These are phyloP conservation scores for Alethe diademata DNA, from an alignment of 2,113 vertebrate genomes.

Conservation along the genomic window DNA sequence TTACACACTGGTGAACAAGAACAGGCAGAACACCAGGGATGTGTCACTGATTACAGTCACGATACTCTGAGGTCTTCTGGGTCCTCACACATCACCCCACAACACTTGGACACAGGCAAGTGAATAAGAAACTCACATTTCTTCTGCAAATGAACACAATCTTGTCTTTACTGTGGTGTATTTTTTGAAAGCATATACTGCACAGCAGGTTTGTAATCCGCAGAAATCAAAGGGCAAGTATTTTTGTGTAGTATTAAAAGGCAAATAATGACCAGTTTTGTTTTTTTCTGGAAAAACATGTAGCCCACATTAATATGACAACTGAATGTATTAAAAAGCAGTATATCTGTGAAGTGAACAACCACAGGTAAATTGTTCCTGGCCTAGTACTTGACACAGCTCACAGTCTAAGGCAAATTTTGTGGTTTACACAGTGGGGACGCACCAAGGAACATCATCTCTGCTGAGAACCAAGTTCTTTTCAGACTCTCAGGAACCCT, in stretches of 20 bases:
- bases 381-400: not conserved
- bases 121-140: not conserved
- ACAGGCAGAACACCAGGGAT: not conserved
- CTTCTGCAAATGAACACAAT: not conserved
- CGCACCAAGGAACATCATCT: not conserved
- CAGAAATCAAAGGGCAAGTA: not conserved
- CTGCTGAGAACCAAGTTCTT: not conserved
- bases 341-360: not conserved
- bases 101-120: not conserved
- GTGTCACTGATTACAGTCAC: not conserved
- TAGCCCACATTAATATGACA: not conserved
- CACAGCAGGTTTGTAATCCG: constrained; percentile 1
- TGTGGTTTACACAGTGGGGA: not conserved
- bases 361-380: not conserved
- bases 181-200: not conserved
- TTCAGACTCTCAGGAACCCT: not conserved
- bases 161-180: not conserved
- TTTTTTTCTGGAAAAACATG: not conserved
- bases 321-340: not conserved
- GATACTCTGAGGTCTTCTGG: not conserved
- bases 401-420: not conserved
- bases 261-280: constrained; percentile 1
- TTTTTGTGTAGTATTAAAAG: constrained; percentile 31
- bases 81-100: not conserved
- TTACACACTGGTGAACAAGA: not conserved